These are phyloP conservation scores for Atrina japonica DNA, from an alignment of 2,888 invertebrate genomes.

Conservation along the genomic window DNA sequence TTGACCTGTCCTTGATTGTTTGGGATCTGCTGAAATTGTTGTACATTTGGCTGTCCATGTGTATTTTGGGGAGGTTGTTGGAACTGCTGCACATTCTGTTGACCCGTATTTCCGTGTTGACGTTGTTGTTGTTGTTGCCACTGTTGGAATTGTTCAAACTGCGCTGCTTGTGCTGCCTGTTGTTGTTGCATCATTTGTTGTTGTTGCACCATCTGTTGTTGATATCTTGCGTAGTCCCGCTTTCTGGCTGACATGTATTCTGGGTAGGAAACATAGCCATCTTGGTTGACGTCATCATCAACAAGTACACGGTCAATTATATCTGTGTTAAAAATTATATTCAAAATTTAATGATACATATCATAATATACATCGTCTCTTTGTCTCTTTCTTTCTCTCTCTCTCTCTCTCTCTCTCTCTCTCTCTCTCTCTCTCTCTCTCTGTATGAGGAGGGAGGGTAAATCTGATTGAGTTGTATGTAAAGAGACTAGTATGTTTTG, in stretches of 20 bases:
- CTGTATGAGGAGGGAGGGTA: no score
- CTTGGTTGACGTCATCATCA: slow-evolving; percentile 91
- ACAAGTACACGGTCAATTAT: slow-evolving; percentile 91
- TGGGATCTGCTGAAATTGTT: no score
- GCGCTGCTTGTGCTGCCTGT: slow-evolving; percentile 48
- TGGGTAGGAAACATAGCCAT: slow-evolving; percentile 92
- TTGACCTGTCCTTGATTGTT: no score
- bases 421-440: background rate
- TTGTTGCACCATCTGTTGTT: slow-evolving; percentile 57
- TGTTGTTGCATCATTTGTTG: slow-evolving; percentile 56
- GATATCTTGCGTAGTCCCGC: slow-evolving; percentile 63
- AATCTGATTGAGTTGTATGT: no score
- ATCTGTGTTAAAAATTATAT: no score
- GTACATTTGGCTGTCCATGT: no score
- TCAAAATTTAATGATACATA: no score
- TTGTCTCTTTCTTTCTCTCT: background rate
- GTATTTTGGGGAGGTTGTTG: slow-evolving; percentile 12
- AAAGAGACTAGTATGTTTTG: no score
- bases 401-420: slow-evolving; percentile 1
- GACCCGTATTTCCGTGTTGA: slow-evolving; percentile 2
- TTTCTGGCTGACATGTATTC: slow-evolving; percentile 84
- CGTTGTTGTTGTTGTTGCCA: slow-evolving; percentile 39
- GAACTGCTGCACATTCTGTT: slow-evolving; percentile 21
- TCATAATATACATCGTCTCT: no score
- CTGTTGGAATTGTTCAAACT: slow-evolving; percentile 59